phyloP scores from a whole-genome alignment of 2,888 invertebrate species.

The Incurvaria masculella region DNA sequence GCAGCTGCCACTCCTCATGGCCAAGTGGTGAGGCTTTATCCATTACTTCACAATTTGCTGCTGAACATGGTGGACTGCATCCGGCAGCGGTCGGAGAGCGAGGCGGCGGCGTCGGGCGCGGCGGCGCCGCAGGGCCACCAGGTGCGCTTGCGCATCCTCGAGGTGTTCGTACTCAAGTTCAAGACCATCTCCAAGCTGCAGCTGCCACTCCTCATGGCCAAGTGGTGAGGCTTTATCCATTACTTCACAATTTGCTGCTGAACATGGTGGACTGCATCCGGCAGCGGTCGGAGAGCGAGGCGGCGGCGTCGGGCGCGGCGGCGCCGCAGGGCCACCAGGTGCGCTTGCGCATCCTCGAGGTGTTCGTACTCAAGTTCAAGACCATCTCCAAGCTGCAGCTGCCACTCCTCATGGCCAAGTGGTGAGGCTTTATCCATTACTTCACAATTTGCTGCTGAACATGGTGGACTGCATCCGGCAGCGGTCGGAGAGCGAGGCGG shows the following conservation, averaged over 20 bases:
- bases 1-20: conserved; percentile 81
- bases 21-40: conserved; percentile 64
- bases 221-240: conserved; percentile 61
- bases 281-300: conserved; percentile 76
- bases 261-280: conserved; percentile 95
- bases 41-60: conserved; percentile 85
- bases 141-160: conserved; percentile 86
- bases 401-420: conserved; percentile 80
- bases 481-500: conserved; percentile 74
- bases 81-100: conserved; percentile 76
- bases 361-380: conserved; percentile 95
- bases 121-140: conserved; percentile 64
- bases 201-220: conserved; percentile 78
- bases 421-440: conserved; percentile 59
- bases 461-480: conserved; percentile 90
- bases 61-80: conserved; percentile 96
- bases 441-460: conserved; percentile 88
- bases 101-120: conserved; percentile 50
- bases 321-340: conserved; percentile 69
- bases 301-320: conserved; percentile 40
- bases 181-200: conserved; percentile 94
- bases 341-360: conserved; percentile 89
- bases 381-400: conserved; percentile 92
- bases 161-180: conserved; percentile 95
- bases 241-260: conserved; percentile 84